Conservation (phyloP, 2,113 vertebrate species). For the Myiozetetes cayanensis region DNA sequence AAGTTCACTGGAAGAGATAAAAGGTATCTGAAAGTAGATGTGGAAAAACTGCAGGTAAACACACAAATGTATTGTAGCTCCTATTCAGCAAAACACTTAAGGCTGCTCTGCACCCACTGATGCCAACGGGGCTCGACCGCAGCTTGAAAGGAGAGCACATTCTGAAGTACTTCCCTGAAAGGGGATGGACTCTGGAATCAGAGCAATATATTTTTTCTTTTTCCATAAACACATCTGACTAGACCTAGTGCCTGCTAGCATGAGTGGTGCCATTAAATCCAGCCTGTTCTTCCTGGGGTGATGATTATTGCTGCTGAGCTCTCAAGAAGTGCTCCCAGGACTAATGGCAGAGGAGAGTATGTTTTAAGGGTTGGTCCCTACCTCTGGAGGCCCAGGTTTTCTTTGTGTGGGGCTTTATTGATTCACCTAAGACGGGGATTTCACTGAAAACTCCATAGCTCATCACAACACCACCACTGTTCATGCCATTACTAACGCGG, state of each 20-base stretch:
- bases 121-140: accelerated
- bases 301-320: neutral
- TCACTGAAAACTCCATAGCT: constrained; percentile 14
- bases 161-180: neutral
- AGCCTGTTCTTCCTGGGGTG: neutral
- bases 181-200: neutral
- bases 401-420: neutral
- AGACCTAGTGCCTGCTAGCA: neutral
- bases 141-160: neutral
- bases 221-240: neutral
- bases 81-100: neutral
- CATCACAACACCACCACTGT: neutral
- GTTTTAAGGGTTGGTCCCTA: neutral
- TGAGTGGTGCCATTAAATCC: neutral
- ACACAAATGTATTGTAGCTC: accelerated
- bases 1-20: neutral
- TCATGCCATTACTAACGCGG: neutral
- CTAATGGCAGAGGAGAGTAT: neutral
- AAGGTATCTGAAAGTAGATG: neutral
- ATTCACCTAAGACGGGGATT: neutral
- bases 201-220: neutral
- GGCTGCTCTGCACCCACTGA: neutral
- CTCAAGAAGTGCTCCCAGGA: neutral
- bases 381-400: neutral
- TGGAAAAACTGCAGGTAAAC: neutral